Evolutionary conservation across 2,113 vertebrate species (phyloP).

Genomic region (Dromiciops gliroides): DNA sequence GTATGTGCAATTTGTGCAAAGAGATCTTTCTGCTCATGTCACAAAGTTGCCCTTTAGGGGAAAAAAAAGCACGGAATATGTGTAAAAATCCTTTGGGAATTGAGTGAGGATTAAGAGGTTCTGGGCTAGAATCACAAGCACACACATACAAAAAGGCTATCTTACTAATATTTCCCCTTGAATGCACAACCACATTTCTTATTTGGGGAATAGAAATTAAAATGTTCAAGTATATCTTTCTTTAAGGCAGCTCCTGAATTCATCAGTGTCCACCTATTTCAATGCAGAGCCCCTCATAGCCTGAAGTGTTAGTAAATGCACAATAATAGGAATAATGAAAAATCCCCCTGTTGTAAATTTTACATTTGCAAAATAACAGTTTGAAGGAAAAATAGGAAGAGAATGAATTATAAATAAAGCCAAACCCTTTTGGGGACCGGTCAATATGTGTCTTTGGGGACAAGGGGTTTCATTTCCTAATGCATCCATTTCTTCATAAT

Average conservation of each 20-base stretch:
- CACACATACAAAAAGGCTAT: background rate
- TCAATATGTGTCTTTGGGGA: background rate
- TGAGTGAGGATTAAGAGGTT: background rate
- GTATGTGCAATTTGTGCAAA: background rate
- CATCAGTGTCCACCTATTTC: background rate
- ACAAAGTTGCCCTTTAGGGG: background rate
- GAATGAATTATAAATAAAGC: constrained; percentile 45
- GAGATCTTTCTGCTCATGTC: background rate
- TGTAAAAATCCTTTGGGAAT: background rate
- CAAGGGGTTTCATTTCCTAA: background rate
- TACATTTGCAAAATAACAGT: constrained; percentile 20
- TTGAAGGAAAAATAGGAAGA: constrained; percentile 15
- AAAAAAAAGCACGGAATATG: background rate
- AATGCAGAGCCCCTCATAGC: background rate
- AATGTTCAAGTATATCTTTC: constrained; percentile 6
- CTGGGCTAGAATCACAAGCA: background rate
- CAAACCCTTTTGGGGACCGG: background rate
- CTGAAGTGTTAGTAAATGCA: background rate
- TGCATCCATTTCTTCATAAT: background rate
- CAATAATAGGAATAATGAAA: constrained; percentile 1
- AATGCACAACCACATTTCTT: background rate
- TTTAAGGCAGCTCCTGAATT: background rate
- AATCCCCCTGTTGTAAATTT: constrained; percentile 10
- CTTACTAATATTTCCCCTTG: background rate
- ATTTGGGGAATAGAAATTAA: constrained; percentile 17